These are phyloP conservation scores for Patiria miniata DNA, from an alignment of 35 echinoderm and acorn worm species.

Conservation along the genomic window DNA sequence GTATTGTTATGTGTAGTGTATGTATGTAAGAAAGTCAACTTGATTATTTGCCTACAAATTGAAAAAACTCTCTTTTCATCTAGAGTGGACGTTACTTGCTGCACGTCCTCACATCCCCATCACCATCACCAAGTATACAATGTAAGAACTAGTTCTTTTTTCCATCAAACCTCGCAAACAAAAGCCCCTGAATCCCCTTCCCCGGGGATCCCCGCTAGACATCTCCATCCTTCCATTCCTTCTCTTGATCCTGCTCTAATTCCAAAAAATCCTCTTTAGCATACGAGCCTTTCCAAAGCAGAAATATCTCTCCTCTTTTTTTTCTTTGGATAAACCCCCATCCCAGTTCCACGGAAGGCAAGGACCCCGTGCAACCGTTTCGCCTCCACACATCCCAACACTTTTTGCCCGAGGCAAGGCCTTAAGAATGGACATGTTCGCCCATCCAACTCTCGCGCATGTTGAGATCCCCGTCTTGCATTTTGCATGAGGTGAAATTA, in stretches of 20 bases:
- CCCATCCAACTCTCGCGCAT: not conserved
- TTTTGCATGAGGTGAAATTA: conserved; percentile 29
- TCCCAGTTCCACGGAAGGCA: too few relatives aligned
- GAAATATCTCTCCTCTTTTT: too few relatives aligned
- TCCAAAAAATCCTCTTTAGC: conserved; percentile 16
- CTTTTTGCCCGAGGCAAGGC: not conserved
- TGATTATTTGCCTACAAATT: too few relatives aligned
- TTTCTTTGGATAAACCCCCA: too few relatives aligned
- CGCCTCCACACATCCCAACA: not conserved
- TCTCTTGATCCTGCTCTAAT: not conserved
- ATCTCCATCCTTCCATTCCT: not conserved
- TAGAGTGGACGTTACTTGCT: too few relatives aligned
- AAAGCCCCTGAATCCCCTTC: not conserved
- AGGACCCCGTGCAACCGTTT: not conserved
- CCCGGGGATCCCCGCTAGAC: not conserved
- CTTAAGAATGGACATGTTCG: not conserved
- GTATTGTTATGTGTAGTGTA: too few relatives aligned
- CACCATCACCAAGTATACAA: too few relatives aligned
- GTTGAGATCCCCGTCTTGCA: not conserved
- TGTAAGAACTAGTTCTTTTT: too few relatives aligned
- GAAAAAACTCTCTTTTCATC: too few relatives aligned
- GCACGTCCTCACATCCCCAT: too few relatives aligned
- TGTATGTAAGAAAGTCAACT: too few relatives aligned
- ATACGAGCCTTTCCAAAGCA: not conserved
- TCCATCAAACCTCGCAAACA: too few relatives aligned